Evolutionary conservation across 1,140 invertebrate species (phyloP).

Genomic region (Pemphigus obesinymphae): DNA sequence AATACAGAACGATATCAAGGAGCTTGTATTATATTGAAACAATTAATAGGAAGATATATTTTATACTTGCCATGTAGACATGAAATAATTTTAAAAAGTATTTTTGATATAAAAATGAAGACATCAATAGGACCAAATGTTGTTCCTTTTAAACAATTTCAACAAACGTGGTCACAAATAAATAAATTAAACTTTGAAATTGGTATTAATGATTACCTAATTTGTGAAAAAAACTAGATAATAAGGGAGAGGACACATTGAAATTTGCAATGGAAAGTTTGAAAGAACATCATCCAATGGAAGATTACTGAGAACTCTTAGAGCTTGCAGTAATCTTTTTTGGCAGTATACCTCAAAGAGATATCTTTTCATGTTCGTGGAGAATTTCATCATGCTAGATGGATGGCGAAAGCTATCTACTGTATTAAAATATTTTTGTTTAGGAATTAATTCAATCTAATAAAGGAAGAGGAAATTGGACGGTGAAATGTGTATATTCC

Average conservation of each 20-base stretch:
- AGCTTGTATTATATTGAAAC: constrained; percentile 39
- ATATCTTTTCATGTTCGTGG: constrained; percentile 47
- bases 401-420: constrained; percentile 51
- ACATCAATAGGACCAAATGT: no score
- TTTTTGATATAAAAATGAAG: no score
- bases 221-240: no score
- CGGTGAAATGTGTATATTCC: neutral
- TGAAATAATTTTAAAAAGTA: constrained; percentile 41
- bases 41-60: constrained; percentile 40
- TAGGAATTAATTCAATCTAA: neutral
- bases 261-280: neutral
- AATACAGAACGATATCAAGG: constrained; percentile 48
- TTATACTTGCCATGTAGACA: constrained; percentile 43
- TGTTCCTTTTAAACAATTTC: no score
- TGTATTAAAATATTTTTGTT: neutral
- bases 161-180: no score
- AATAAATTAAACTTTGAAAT: neutral
- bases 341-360: neutral
- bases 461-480: neutral
- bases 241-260: no score
- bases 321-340: constrained; percentile 51
- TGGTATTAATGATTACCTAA: no score
- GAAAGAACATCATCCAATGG: constrained; percentile 44
- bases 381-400: constrained; percentile 46
- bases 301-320: constrained; percentile 51